Evolutionary conservation across 2,113 vertebrate species (phyloP), one percentile per base, ranked within the genome.

Genomic region (Microtus montanus): DNA sequence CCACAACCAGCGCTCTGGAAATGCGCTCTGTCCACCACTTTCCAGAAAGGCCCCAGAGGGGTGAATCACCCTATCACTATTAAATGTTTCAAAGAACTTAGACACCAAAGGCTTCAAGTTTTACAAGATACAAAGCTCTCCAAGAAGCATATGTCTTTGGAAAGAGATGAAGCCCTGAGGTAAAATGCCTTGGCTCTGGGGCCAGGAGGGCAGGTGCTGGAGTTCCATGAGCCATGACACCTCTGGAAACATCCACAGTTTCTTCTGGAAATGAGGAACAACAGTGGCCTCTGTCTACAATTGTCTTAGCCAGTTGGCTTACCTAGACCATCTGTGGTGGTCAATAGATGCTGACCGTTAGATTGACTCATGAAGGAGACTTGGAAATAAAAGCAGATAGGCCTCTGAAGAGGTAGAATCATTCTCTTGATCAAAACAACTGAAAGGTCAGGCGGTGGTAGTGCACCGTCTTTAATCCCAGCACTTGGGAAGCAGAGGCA

Each of bases 231-330:
- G 70, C 38, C 83, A 11, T 5, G 26, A 41, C 28, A 74, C 4
- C 12, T 91, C 80, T 86, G 13, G 15, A 84, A 94, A 82, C 11
- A 52, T 92, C 49, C 38, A 24, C 14, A 75, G 35, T 30, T 66
- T 93, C 61, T 78, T 58, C 70, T 64, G 87, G 47, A 86, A 97
- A 87, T 24, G 14, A 64, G 54, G 80, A 92, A 41, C 58, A 78
- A 75, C 2, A 82, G 63, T 14, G 84, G 35, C n/a, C 12, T 93
- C 28, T 10, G 89, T 49, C 44, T 14, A 61, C 6, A 4, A 15
- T 85, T 35, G 2, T 71, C 58, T 49, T 24, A 24, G 78, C 77
- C 90, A 38, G 14, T 54, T 78, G n/a, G 58, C 83, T 61, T 71
- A 28, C 4, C 7, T 44, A 61, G 87, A 58, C n/a, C 33, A 89